phyloP scores from a whole-genome alignment of 2,113 vertebrate genomes.

The Lamprologus tigripictilis region DNA sequence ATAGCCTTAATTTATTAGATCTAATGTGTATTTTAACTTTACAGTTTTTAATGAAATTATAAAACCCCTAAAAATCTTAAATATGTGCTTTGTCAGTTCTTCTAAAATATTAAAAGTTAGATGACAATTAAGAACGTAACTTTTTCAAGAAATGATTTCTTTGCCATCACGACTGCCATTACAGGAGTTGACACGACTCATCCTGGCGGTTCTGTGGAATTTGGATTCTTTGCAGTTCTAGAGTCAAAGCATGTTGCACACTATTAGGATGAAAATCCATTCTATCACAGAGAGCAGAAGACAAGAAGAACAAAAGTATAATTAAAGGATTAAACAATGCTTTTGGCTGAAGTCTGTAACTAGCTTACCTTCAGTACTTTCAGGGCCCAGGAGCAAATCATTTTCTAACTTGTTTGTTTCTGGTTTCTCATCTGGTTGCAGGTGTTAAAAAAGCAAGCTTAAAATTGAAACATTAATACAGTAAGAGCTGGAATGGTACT shows the following conservation, averaged over 20 bases:
- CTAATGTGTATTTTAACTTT: background rate
- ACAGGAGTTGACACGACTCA: background rate
- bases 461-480: background rate
- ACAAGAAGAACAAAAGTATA: background rate
- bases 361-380: background rate
- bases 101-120: background rate
- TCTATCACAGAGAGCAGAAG: background rate
- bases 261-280: background rate
- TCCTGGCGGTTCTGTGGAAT: background rate
- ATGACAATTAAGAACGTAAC: background rate
- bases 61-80: background rate
- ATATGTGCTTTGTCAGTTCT: background rate
- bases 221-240: background rate
- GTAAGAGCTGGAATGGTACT: background rate
- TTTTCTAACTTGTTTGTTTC: background rate
- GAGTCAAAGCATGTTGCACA: background rate
- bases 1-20: background rate
- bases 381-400: background rate
- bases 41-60: background rate
- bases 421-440: background rate
- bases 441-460: background rate
- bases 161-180: background rate
- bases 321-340: background rate
- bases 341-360: background rate
- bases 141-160: background rate